phyloP scores from a whole-genome alignment of 2,797 vertebrate genomes.

The Thripadectes ignobilis region DNA sequence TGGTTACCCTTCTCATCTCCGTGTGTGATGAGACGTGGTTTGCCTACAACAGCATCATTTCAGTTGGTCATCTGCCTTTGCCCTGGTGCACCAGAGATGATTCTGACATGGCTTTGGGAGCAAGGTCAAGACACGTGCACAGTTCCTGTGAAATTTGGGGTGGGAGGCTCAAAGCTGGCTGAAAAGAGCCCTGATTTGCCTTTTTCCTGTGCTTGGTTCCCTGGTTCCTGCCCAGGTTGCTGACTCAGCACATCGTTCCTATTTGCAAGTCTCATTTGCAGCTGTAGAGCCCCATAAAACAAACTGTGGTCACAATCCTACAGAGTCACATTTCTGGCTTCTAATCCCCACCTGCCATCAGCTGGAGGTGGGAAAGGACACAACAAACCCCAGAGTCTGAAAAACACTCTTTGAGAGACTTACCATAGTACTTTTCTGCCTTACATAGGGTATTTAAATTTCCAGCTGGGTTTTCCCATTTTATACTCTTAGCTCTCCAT shows the following conservation, averaged over 20 bases:
- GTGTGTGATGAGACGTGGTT: not conserved
- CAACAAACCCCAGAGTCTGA: not conserved
- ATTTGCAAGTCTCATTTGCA: not conserved
- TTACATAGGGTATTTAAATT: not conserved
- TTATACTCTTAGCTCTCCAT: rapidly evolving
- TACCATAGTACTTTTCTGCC: rapidly evolving
- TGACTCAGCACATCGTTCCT: not conserved
- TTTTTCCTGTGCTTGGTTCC: rapidly evolving
- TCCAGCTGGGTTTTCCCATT: not conserved
- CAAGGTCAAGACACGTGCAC: rapidly evolving
- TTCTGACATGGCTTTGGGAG: not conserved
- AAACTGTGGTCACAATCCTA: not conserved
- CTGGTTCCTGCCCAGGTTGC: not conserved
- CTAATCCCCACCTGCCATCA: not conserved
- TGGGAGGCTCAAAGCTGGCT: not conserved
- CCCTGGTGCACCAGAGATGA: not conserved
- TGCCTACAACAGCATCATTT: not conserved
- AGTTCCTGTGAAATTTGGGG: rapidly evolving
- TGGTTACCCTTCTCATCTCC: not conserved
- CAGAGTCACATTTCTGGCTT: rapidly evolving
- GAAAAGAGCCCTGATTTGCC: too few species aligned
- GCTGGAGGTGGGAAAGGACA: not conserved
- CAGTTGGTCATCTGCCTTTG: not conserved
- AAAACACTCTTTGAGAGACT: not conserved
- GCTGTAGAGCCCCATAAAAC: not conserved